Conservation (phyloP, 1,140 invertebrate genomes). For the Procambarus virginalis region DNA sequence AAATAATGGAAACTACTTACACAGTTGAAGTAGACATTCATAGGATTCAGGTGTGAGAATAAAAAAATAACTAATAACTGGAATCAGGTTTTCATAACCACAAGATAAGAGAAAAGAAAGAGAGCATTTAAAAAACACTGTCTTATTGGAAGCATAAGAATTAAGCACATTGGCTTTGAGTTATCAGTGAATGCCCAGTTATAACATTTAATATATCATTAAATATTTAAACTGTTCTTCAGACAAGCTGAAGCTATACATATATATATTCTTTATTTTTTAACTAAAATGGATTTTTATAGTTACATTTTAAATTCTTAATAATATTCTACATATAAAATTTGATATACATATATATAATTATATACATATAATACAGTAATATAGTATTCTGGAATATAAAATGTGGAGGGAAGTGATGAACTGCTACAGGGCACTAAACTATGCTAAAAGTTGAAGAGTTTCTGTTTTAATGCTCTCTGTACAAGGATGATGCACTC, state of each 20-base stretch:
- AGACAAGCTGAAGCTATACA: slow-evolving; percentile 58
- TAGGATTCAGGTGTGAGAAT: neutral
- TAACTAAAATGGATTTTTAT: slow-evolving; percentile 21
- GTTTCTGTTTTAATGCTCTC: slow-evolving; percentile 44
- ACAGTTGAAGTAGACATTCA: neutral
- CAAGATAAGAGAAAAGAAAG: slow-evolving; percentile 12
- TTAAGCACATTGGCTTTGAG: slow-evolving; percentile 51
- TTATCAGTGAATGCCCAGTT: slow-evolving; percentile 59
- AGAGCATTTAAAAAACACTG: slow-evolving; percentile 20
- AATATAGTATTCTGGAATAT: slow-evolving; percentile 52
- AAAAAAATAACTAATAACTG: slow-evolving; percentile 1
- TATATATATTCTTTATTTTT: slow-evolving; percentile 15
- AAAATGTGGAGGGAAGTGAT: slow-evolving; percentile 39
- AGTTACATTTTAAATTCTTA: slow-evolving; percentile 35
- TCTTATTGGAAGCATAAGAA: slow-evolving; percentile 56
- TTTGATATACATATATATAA: slow-evolving; percentile 53
- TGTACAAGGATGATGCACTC: slow-evolving; percentile 35
- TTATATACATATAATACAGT: slow-evolving; percentile 61
- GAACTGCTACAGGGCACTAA: slow-evolving; percentile 33
- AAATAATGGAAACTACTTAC: neutral
- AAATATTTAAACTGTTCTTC: slow-evolving; percentile 28
- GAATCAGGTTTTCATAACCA: neutral
- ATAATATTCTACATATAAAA: slow-evolving; percentile 59
- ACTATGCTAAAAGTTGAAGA: slow-evolving; percentile 26
- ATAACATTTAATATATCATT: slow-evolving; percentile 43